phyloP scores from a whole-genome alignment of 2,888 invertebrate genomes.

The Drosophila anomalata region DNA sequence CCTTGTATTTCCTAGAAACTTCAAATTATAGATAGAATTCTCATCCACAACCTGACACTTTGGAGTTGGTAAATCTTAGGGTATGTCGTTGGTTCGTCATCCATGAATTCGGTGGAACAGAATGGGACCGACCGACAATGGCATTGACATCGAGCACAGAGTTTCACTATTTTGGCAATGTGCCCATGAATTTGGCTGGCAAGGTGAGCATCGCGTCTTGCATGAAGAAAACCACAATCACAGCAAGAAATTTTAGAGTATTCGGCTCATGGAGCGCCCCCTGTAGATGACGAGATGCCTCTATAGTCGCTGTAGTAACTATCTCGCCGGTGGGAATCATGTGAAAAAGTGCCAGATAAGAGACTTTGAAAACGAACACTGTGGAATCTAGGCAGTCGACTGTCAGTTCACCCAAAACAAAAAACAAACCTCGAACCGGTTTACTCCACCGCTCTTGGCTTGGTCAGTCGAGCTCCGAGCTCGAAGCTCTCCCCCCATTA shows the following conservation, averaged over 20 bases:
- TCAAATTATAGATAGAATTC: no score
- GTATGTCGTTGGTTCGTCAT: not conserved
- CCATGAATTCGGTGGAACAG: slow-evolving; percentile 5
- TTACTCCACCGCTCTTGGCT: slow-evolving; percentile 22
- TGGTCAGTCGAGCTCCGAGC: slow-evolving; percentile 3
- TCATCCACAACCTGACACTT: not conserved
- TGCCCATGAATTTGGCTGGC: slow-evolving; percentile 22
- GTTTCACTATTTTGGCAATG: slow-evolving; percentile 24
- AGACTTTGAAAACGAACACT: slow-evolving; percentile 47
- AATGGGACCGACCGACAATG: slow-evolving; percentile 11
- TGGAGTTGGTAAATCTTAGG: not conserved
- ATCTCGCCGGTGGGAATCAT: slow-evolving; percentile 9
- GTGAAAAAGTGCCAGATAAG: slow-evolving; percentile 37
- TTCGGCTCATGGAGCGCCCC: not conserved
- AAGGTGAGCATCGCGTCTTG: not conserved
- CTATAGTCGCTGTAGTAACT: not conserved
- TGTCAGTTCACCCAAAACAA: slow-evolving; percentile 25
- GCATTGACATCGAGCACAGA: slow-evolving; percentile 14
- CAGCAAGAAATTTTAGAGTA: not conserved
- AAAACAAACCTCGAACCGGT: slow-evolving; percentile 52
- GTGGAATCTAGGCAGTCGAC: slow-evolving; percentile 27
- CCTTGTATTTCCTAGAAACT: no score
- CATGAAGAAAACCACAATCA: not conserved
- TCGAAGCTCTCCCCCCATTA: slow-evolving; percentile 9
- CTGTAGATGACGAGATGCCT: slow-evolving; percentile 7